Evolutionary conservation across 2,797 vertebrate species (phyloP).

Genomic region (Gallirallus australis): DNA sequence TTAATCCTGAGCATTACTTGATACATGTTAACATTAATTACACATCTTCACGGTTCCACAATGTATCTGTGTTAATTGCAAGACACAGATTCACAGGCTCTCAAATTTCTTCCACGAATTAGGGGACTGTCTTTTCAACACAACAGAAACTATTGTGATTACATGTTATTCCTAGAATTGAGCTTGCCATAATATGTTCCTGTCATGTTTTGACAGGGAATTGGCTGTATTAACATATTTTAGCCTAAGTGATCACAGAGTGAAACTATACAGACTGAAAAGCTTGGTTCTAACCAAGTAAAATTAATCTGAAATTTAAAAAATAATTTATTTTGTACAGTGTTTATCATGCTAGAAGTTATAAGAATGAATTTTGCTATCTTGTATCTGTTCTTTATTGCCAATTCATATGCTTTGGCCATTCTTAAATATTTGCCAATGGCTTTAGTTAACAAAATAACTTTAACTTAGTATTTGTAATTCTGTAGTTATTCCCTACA

Average conservation of each 20-base stretch:
- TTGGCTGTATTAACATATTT: neutral
- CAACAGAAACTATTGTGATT: neutral
- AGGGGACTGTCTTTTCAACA: neutral
- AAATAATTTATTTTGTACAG: neutral
- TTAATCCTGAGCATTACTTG: neutral
- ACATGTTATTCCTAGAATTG: neutral
- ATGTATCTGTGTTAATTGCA: neutral
- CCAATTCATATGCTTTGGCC: slow-evolving; percentile 30
- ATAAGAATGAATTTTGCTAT: slow-evolving; percentile 13
- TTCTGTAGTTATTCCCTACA: slow-evolving; percentile 55
- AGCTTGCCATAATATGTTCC: neutral
- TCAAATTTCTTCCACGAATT: neutral
- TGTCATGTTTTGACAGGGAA: neutral
- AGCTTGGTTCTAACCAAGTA: neutral
- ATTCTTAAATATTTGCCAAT: slow-evolving; percentile 65
- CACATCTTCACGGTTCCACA: neutral
- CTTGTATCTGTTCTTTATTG: slow-evolving; percentile 49
- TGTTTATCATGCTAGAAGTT: neutral
- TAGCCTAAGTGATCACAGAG: neutral
- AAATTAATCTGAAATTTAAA: neutral
- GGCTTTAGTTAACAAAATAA: slow-evolving; percentile 67
- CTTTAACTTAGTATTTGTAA: slow-evolving; percentile 55
- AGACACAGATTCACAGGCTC: neutral
- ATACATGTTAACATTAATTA: neutral
- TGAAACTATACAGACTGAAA: neutral